Base-by-base conservation (phyloP, 2,888 invertebrate species). In the Leptinotarsa juncta region DNA sequence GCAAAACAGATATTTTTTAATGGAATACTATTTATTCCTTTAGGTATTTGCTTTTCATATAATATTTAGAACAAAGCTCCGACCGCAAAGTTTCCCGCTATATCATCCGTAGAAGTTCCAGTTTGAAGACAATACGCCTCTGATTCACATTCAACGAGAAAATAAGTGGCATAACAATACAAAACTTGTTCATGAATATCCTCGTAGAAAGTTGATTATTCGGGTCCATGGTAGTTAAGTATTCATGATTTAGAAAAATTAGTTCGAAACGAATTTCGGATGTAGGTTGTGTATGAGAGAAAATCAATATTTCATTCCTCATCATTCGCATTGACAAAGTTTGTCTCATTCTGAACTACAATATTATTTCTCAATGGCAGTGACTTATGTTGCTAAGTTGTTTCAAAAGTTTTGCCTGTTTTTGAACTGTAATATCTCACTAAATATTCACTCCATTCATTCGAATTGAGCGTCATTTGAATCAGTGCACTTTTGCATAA, bases 251-350 rank as follows among this genome's bases (percentile, higher is more conserved):
- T 57, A 2, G 1, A 15, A 23, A 57, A 23, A 23, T 57, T 15
- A 4, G 23, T 3, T 14, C 2, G 14, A 57, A 57, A 57, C 76
- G 81, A 82, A 81, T 78, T 2, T 42, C 42, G 42, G 10, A 42
- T 42, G 10, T 42, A 42, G 42, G 42, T 42, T 0, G 10, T 42
- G 3, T 32, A 32, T 32, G 32, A 32, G 32, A 32, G 10, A 32
- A 32, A 32, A 32, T 32, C 10, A 32, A 32, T 32, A 32, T 10
- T 10, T 10, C 32, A 42, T 42, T 42, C 0, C 42, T 12, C 3
- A 12, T 10, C 10, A 10, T 42, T 10, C 10, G 42, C 42, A 10
- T 10, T 3, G 42, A 42, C 42, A 42, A 42, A 42, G 42, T 42
- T 42, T 42, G 42, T 42, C 42, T 12, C 42, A 10, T 42, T 42